Evolutionary conservation across 2,888 invertebrate species (phyloP), one percentile per base, ranked within the genome.

Genomic region (Andrena bucephala): DNA sequence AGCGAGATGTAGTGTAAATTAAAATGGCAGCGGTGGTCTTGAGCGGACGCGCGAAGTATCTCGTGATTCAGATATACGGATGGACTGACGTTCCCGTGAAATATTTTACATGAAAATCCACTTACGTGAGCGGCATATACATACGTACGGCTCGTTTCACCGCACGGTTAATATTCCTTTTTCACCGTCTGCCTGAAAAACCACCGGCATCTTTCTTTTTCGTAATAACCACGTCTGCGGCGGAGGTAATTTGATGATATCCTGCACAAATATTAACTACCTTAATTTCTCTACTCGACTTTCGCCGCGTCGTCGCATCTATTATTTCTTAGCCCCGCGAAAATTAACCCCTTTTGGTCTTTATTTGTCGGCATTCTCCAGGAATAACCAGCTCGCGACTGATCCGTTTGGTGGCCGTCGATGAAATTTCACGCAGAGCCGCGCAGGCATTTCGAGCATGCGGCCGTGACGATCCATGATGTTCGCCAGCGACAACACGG

Each of bases 41-140:
- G 66, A 48, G 31, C 81, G 57, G 66, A 67, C 50, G 36, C 63
- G 24, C 72, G 36, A 71, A 63, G 54, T 52, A 68, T 75, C 83
- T 72, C 63, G 68, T 81, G 72, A 83, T 81, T 81, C 82, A 77
- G 74, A 81, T 77, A 74, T 67, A 71, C 71, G 73, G 59, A 77
- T 62, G 70, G 57, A 82, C 70, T 60, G 84, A 84, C 81, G 67
- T 72, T 65, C 72, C 50, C 72, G 77, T 84, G 75, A 85, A 85
- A 85, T 85, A 85, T 85, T 85, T 82, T 85, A 85, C 85, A 85
- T 85, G 85, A 84, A 85, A 85, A 85, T 84, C 85, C 85, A 85
- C 85, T 85, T 85, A 85, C 76, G 78, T 85, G 84, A 79, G 70
- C 66, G 69, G 75, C 71, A 63, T 70, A 81, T 67, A 80, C 63